Evolutionary conservation across 1,140 invertebrate genomes (phyloP), one percentile per base, ranked within the genome.

Genomic region (Cyphomyrmex costatus): DNA sequence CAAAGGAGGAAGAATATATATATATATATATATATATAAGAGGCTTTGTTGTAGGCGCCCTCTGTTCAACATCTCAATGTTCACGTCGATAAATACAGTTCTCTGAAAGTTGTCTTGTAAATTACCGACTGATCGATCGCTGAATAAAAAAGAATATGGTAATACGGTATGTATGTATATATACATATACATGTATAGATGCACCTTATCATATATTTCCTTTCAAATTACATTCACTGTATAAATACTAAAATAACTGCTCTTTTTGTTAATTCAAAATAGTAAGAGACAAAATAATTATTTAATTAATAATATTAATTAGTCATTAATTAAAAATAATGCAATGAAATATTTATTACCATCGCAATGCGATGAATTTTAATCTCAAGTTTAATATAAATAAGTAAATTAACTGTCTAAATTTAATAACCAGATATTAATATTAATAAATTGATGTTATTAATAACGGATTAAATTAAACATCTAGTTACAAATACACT

Each of bases 1-100:
- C 7, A 14, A 30, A 42, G 6, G 49, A 70, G 60, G 12, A 33
- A 79, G 14, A 79, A 53, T 49, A n/a, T n/a, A n/a, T n/a, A n/a
- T n/a, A n/a, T n/a, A n/a, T n/a, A n/a, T n/a, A n/a, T n/a, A n/a
- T n/a, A n/a, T n/a, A n/a, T n/a, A n/a, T n/a, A 33, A 4, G 24
- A 63, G 24, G 61, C 49, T 53, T 5, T 80, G 78, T 80, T 30
- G 16, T 19, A 70, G 78, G 78, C 78, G 78, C 78, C 63, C 78
- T 80, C 78, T 80, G 42, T 1, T 46, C 46, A 80, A 80, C 24
- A 24, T 36, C 42, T 49, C 46, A 30, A 53, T 19, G 21, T 24
- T 6, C 46, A 65, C 10, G 78, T 70, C 78, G 78, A 42, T 80
- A 80, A 14, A 53, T 12, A 49, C 21, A 66, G 19, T 1, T 74